Evolutionary conservation across 1,140 invertebrate genomes (phyloP).

Genomic region (Lepidostoma basale): DNA sequence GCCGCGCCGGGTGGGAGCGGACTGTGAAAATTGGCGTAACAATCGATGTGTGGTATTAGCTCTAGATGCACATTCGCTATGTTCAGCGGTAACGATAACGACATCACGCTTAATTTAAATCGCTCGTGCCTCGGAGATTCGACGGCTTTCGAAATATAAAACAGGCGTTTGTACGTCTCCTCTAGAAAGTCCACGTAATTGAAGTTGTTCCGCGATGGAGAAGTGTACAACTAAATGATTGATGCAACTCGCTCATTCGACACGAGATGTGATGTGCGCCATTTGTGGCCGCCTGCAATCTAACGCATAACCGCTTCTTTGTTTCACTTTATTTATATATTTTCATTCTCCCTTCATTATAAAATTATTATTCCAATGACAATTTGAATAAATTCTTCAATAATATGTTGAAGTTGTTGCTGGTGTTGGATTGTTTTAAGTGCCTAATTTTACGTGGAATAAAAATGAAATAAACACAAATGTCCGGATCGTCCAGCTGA

Average conservation of each 20-base stretch:
- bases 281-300: not conserved
- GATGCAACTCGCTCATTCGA: not conserved
- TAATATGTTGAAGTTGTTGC: too few relatives aligned
- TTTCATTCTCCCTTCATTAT: too few relatives aligned
- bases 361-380: too few relatives aligned
- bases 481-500: too few relatives aligned
- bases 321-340: too few relatives aligned
- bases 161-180: not conserved
- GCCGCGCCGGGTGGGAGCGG: not conserved
- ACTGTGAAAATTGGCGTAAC: constrained; percentile 26
- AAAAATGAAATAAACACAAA: too few relatives aligned
- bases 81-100: constrained; percentile 23
- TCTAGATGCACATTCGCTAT: constrained; percentile 17
- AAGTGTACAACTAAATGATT: constrained; percentile 1
- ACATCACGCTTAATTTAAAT: constrained; percentile 27
- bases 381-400: too few relatives aligned
- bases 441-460: too few relatives aligned
- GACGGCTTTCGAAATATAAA: not conserved
- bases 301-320: not conserved
- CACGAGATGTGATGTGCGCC: not conserved
- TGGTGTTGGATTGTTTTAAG: too few relatives aligned
- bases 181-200: not conserved
- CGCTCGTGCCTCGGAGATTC: constrained; percentile 5
- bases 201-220: not conserved
- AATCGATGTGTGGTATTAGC: constrained; percentile 5